Evolutionary conservation across 2,113 vertebrate genomes (phyloP).

Genomic region (Colius striatus): DNA sequence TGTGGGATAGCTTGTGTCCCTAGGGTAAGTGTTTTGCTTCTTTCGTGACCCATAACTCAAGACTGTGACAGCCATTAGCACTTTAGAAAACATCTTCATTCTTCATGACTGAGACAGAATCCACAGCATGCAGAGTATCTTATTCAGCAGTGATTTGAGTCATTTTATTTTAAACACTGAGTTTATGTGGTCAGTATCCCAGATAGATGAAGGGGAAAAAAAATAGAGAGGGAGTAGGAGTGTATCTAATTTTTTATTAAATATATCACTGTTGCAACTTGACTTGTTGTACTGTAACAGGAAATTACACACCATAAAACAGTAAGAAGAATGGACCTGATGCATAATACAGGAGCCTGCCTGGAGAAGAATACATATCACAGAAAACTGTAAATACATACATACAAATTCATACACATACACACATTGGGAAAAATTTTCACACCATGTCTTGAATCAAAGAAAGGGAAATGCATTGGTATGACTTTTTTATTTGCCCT

Average conservation of each 20-base stretch:
- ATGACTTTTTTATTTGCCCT: neutral
- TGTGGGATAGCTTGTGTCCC: conserved; percentile 69
- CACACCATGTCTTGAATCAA: neutral
- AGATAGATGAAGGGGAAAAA: neutral
- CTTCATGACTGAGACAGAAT: conserved; percentile 51
- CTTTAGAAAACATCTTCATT: conserved; percentile 65
- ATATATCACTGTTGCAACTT: conserved; percentile 40
- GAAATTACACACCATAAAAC: conserved; percentile 64
- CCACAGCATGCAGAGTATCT: neutral
- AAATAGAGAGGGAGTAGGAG: conserved; percentile 34
- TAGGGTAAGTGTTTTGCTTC: conserved; percentile 65
- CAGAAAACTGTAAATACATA: conserved; percentile 35
- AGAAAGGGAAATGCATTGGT: neutral
- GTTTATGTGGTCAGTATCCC: conserved; percentile 38
- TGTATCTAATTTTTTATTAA: conserved; percentile 68
- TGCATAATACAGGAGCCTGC: conserved; percentile 60
- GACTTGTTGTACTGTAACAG: conserved; percentile 40
- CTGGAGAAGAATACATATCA: conserved; percentile 34
- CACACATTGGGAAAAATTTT: neutral
- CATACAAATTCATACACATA: neutral
- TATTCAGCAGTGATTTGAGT: conserved; percentile 61
- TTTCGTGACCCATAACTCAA: conserved; percentile 74
- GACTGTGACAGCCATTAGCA: conserved; percentile 3
- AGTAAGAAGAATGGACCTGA: conserved; percentile 53
- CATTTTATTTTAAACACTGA: conserved; percentile 65